These are phyloP conservation scores for Halictus quadricinctus DNA, from an alignment of 2,888 invertebrate species.

Conservation along the genomic window DNA sequence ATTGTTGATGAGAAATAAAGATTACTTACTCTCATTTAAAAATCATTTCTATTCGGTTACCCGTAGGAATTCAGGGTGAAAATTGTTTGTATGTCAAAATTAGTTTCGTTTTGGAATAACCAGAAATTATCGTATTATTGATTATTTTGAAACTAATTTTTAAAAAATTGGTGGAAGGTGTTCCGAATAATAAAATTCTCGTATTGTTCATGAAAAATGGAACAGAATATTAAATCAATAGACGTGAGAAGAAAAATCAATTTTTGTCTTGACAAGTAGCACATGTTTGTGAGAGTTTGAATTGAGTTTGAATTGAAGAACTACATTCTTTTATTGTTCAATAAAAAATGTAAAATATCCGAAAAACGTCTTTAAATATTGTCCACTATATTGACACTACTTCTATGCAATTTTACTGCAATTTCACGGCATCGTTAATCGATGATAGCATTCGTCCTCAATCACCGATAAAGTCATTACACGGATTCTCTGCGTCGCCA, in stretches of 20 bases:
- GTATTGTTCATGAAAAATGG: background rate
- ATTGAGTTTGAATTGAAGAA: background rate
- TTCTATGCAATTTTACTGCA: background rate
- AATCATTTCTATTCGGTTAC: background rate
- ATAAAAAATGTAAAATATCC: background rate
- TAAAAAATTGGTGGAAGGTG: background rate
- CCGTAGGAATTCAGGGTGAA: background rate
- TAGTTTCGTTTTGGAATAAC: background rate
- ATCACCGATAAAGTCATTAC: background rate
- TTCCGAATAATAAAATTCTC: background rate
- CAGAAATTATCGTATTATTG: too few relatives aligned
- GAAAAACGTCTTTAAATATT: background rate
- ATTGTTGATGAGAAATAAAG: background rate
- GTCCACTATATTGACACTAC: background rate
- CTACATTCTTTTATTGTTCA: background rate
- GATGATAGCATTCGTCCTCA: background rate
- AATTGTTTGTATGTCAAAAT: background rate
- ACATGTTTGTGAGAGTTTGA: background rate
- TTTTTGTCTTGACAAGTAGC: background rate
- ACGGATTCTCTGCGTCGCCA: background rate
- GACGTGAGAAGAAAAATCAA: background rate
- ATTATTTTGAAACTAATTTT: background rate
- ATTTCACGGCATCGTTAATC: background rate
- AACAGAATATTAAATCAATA: background rate
- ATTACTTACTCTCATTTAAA: background rate